Conservation (phyloP, 1,140 invertebrate species). For the Camponotus floridanus region DNA sequence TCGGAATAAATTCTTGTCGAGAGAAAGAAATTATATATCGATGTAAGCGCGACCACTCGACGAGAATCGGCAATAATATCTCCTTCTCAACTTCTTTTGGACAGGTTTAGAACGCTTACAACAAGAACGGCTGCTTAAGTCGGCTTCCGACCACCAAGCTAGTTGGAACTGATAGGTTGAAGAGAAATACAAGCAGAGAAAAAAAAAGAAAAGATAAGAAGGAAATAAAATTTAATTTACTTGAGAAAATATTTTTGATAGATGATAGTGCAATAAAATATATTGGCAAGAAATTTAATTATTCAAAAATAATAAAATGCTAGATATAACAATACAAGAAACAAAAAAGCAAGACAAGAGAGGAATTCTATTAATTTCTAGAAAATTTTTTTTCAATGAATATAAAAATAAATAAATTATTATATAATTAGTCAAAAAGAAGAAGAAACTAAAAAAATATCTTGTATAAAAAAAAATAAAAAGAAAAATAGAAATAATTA, state of each 20-base stretch:
- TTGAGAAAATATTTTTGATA: not conserved
- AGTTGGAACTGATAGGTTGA: not conserved
- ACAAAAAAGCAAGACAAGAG: no score
- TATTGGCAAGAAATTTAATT: not conserved
- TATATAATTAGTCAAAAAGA: not conserved
- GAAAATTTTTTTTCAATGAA: not conserved
- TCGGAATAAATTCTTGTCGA: conserved; percentile 60
- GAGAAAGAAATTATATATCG: conserved; percentile 66
- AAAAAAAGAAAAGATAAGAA: not conserved
- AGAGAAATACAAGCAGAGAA: not conserved
- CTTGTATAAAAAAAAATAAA: not conserved
- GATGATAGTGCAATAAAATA: not conserved
- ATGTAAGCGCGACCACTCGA: conserved; percentile 51
- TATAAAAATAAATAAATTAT: not conserved
- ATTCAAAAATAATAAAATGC: not conserved
- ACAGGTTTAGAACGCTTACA: conserved; percentile 6
- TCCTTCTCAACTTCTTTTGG: not conserved
- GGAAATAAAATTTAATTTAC: not conserved
- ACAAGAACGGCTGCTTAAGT: conserved; percentile 7
- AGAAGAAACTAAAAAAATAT: no score
- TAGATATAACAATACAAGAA: no score
- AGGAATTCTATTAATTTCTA: not conserved
- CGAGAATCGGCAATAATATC: not conserved
- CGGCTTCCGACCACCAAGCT: conserved; percentile 20
- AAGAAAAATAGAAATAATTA: not conserved